Percentiles rank a stretch among this genome's conserved stretches.
Conservation (phyloP, 1,140 invertebrate genomes). For the Sarcophaga peregrina region DNA sequence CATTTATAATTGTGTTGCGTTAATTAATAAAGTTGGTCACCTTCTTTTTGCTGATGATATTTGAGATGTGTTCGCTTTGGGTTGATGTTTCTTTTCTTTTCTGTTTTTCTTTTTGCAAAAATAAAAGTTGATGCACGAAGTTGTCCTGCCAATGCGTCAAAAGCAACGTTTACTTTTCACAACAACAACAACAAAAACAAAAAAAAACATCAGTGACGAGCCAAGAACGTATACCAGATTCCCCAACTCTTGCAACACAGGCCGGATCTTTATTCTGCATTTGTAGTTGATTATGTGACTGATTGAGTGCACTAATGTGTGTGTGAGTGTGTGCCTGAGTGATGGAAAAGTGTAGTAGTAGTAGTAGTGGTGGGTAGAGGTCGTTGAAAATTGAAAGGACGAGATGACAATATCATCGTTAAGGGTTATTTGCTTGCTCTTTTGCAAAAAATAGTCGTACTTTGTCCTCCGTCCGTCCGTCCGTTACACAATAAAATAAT, state of each 20-base stretch:
- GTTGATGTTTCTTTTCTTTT: not conserved
- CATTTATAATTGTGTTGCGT: too few relatives aligned
- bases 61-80: conserved; percentile 16
- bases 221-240: not conserved
- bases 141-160: conserved; percentile 26
- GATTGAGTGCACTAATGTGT: not conserved
- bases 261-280: not conserved
- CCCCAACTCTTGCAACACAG: not conserved
- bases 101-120: not conserved
- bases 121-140: conserved; percentile 21
- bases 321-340: too few relatives aligned
- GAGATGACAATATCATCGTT: conserved; percentile 16
- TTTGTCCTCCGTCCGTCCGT: too few relatives aligned
- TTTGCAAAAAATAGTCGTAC: not conserved
- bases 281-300: not conserved
- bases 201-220: conserved; percentile 14
- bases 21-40: too few relatives aligned
- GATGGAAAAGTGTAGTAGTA: too few relatives aligned
- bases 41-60: not conserved
- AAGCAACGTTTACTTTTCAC: conserved; percentile 18
- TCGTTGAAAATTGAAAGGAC: not conserved
- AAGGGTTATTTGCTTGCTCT: conserved; percentile 24
- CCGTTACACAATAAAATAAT: conserved; percentile 1
- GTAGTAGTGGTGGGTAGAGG: not conserved
- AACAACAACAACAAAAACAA: too few relatives aligned